Conservation (phyloP, 2,888 invertebrate genomes). For the Julus scandinavius region DNA sequence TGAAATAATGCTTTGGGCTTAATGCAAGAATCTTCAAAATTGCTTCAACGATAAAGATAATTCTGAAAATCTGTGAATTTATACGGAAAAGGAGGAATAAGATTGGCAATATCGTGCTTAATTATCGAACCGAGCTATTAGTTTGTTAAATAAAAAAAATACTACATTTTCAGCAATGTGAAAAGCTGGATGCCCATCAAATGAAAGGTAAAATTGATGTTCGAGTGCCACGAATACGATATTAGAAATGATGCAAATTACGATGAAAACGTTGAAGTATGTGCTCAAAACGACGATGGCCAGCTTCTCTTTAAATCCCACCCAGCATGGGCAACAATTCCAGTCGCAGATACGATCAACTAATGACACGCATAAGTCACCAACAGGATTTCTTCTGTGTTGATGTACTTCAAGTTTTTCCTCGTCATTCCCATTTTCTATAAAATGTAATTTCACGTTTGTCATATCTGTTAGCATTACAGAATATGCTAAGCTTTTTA, state of each 20-base stretch:
- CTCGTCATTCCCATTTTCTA: neutral
- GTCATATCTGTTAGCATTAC: neutral
- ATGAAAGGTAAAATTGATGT: constrained; percentile 92
- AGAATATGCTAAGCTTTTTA: neutral
- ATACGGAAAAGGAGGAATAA: neutral
- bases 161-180: constrained; percentile 67
- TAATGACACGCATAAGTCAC: neutral
- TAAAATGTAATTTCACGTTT: neutral
- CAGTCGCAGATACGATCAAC: constrained; percentile 2
- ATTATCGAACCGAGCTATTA: neutral
- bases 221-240: constrained; percentile 90
- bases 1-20: constrained; percentile 47
- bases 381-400: neutral
- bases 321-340: constrained; percentile 33
- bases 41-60: constrained; percentile 44
- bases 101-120: neutral
- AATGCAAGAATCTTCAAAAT: constrained; percentile 49
- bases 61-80: neutral
- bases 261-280: constrained; percentile 92
- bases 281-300: constrained; percentile 85
- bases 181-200: constrained; percentile 82
- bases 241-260: constrained; percentile 91
- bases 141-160: neutral
- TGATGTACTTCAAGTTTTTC: neutral
- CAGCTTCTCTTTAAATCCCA: neutral